phyloP scores from a whole-genome alignment of 2,113 vertebrate species.

The Oryzias curvinotus region DNA sequence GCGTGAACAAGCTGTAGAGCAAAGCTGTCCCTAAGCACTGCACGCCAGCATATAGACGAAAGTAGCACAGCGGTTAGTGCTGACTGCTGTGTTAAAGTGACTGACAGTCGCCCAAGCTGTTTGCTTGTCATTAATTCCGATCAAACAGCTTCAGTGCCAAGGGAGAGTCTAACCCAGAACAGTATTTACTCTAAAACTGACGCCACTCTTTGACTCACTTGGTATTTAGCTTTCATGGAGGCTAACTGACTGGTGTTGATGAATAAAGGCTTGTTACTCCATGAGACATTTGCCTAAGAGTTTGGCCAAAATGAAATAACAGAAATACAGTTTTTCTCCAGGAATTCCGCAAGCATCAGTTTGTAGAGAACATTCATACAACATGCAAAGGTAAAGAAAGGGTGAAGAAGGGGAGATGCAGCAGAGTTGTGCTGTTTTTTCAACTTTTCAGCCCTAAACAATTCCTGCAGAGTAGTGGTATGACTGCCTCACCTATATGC shows the following conservation, averaged over 20 bases:
- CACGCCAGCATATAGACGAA: constrained; percentile 10
- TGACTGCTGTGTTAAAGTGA: constrained; percentile 30
- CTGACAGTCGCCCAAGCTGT: constrained; percentile 6
- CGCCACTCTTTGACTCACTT: constrained; percentile 17
- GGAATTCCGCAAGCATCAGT: no score
- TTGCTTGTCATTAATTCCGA: constrained; percentile 22
- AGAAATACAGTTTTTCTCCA: not conserved
- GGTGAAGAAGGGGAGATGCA: no score
- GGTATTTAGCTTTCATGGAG: not conserved
- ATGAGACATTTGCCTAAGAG: constrained; percentile 14
- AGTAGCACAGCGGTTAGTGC: constrained; percentile 6
- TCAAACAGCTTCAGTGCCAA: constrained; percentile 6
- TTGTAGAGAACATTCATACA: no score
- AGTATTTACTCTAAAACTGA: constrained; percentile 11
- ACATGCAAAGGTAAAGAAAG: no score
- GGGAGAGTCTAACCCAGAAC: constrained; percentile 1
- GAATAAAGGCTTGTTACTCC: not conserved
- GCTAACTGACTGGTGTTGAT: not conserved
- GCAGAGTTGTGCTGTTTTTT: no score
- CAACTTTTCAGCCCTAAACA: no score
- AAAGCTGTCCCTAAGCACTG: constrained; percentile 24
- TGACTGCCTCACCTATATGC: no score
- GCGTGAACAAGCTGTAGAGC: constrained; percentile 25
- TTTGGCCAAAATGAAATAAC: not conserved
- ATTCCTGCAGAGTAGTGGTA: no score